Evolutionary conservation across 1,140 invertebrate species (phyloP), one percentile per base, ranked within the genome.

Genomic region (Heliothis subflexa): DNA sequence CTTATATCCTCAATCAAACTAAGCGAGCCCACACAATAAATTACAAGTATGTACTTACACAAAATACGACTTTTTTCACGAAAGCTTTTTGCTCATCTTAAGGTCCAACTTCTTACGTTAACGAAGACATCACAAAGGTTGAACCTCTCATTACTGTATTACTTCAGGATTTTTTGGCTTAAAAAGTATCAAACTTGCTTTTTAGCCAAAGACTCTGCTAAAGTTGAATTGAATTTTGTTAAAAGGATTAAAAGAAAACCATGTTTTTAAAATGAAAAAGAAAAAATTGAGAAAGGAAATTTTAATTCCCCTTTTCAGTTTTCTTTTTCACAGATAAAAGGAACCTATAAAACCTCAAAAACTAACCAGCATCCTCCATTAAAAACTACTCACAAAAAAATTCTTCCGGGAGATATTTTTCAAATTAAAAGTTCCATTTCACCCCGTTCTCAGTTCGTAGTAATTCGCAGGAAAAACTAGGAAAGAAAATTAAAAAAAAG

Each of bases 361-460:
- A 21, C 16, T 7, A 18, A 16, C 52, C n/a, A n/a, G 50, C n/a
- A 52, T 52, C 33, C 33, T 59, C 25, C 54, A 2, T 18, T 12
- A 28, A 28, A 59, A 59, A 28, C 11, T 13, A 33, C 3, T 61
- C 28, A 10, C 25, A 49, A 28, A 74, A 74, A 25, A 73, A 9
- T 18, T 40, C 33, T 62, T 62, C 45, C 57, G 21, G 12, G 33
- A 61, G 71, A 74, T 62, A 61, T 61, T 9, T 74, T 62, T 33
- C 55, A 50, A 40, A 61, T 62, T 59, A 49, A 74, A 74, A 33
- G n/a, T 74, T 61, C 12, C 71, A 74, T 62, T 57, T 28, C 55
- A 68, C 18, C 55, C 40, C 33, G 33, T 21, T 25, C 47, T 16
- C 54, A 11, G 45, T 74, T 25, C 47, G 40, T 14, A 18, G 13